Percentiles rank a stretch among this genome's conserved stretches.
phyloP scores from a whole-genome alignment of 2,888 invertebrate species.

The Lasioglossum vierecki region DNA sequence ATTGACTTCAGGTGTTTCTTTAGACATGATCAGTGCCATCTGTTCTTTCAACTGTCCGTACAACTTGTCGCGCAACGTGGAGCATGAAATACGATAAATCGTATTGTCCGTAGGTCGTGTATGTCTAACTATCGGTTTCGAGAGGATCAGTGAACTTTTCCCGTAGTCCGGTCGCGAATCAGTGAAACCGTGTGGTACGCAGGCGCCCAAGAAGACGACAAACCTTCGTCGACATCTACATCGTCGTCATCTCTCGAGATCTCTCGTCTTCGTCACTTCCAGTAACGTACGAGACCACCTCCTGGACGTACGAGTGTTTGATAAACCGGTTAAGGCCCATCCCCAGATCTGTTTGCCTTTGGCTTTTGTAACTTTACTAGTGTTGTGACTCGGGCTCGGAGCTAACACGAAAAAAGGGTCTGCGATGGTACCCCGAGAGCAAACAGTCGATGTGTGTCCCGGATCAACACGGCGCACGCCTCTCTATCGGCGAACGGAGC shows the following conservation, averaged over 20 bases:
- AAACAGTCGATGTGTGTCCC: constrained; percentile 78
- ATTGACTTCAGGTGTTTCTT: background rate
- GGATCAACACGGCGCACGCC: constrained; percentile 74
- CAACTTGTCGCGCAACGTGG: background rate
- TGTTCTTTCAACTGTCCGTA: background rate
- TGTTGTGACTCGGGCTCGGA: constrained; percentile 77
- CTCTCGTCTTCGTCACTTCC: constrained; percentile 66
- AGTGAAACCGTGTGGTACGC: constrained; percentile 23
- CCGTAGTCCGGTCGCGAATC: constrained; percentile 25
- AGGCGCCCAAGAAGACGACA: constrained; percentile 50
- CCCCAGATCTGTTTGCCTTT: constrained; percentile 79
- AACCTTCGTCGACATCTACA: constrained; percentile 58
- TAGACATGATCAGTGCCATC: background rate
- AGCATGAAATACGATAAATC: background rate
- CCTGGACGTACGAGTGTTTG: constrained; percentile 74
- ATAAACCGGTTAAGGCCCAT: constrained; percentile 79
- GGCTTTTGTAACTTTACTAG: constrained; percentile 81
- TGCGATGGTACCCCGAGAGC: constrained; percentile 76
- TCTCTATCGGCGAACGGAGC: constrained; percentile 69
- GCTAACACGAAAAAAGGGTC: constrained; percentile 72
- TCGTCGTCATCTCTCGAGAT: constrained; percentile 50
- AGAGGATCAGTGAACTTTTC: constrained; percentile 54
- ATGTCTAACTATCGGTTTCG: constrained; percentile 63
- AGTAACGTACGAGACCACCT: constrained; percentile 67
- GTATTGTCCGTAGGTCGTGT: constrained; percentile 70